Evolutionary conservation across 2,888 invertebrate species (phyloP), one percentile per base, ranked within the genome.

Genomic region (Microplitis deprimator): DNA sequence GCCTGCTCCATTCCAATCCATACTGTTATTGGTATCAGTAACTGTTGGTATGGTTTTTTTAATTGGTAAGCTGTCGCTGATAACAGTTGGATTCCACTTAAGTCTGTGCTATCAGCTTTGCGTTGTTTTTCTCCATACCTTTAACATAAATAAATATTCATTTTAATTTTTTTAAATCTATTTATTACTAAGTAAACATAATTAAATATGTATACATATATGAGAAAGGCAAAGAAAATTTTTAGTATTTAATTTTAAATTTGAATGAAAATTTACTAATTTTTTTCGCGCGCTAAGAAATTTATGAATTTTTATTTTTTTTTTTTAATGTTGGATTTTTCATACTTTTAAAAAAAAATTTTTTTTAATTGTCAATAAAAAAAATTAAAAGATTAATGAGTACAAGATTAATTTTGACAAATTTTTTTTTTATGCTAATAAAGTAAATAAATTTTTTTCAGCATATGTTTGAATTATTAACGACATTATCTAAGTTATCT

Each of bases 1-100:
- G 98, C 98, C 89, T 98, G 98, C 88, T 98, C 98, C 93, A 99
- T 95, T 77, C 98, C 98, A 85, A 98, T 97, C 94, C 97, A 99
- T 72, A 99, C 91, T 0, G 98, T 99, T 80, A 99, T 94, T 1
- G 98, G 98, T 81, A 98, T 97, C 59, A 99, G 93, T 6, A 98
- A 92, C 85, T 98, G 95, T 87, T 98, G 98, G 87, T 97, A 96
- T 0, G 96, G 96, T 88, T 97, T 96, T 90, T 95, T 95, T 86
- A 97, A 91, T 88, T 98, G 98, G 88, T 95, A 95, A 79, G 96
- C 95, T 0, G 98, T 98, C 16, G 97, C 97, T 7, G 96, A 94
- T 6, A 97, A 91, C 74, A 97, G 91, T 88, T 96, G 95, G 83
- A 96, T 94, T 8, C 96, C 96, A 4, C 94, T 93, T 68, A 96